A percentile compares a stretch with the other conserved stretches of the same genome.
Conservation (phyloP, 2,888 invertebrate genomes). For the Athripsodes cinereus region DNA sequence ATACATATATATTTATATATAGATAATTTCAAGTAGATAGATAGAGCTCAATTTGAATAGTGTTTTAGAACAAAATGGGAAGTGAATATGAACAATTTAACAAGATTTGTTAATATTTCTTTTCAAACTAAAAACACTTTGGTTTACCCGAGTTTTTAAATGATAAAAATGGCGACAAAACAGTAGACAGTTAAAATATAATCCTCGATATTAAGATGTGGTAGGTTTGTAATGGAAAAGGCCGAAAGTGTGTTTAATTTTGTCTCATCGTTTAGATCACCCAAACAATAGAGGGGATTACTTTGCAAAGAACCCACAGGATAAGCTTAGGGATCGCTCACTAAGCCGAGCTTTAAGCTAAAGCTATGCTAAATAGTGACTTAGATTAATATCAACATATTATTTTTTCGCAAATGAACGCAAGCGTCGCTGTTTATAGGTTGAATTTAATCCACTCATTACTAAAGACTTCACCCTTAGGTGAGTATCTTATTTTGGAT, state of each 20-base stretch:
- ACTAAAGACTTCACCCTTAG: too few relatives aligned
- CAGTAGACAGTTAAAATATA: too few relatives aligned
- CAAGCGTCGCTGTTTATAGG: neutral
- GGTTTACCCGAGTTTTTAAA: too few relatives aligned
- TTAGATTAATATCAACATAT: conserved; percentile 2
- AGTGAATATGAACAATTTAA: too few relatives aligned
- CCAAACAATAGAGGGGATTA: neutral
- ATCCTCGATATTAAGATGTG: too few relatives aligned
- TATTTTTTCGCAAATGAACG: neutral
- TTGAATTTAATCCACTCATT: neutral
- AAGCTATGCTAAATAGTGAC: conserved; percentile 2
- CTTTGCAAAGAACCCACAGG: neutral
- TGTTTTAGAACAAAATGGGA: too few relatives aligned
- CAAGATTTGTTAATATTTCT: too few relatives aligned
- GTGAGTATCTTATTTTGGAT: neutral
- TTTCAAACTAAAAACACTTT: too few relatives aligned
- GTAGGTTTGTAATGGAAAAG: neutral
- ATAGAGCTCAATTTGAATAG: too few relatives aligned
- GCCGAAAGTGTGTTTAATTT: neutral
- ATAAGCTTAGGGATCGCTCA: neutral
- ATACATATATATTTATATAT: too few relatives aligned
- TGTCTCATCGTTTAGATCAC: neutral
- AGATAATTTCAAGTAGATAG: too few relatives aligned
- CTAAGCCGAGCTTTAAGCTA: neutral
- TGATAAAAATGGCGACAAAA: too few relatives aligned